These are phyloP conservation scores for Empis stercorea DNA, from an alignment of 2,888 invertebrate species.

Conservation along the genomic window DNA sequence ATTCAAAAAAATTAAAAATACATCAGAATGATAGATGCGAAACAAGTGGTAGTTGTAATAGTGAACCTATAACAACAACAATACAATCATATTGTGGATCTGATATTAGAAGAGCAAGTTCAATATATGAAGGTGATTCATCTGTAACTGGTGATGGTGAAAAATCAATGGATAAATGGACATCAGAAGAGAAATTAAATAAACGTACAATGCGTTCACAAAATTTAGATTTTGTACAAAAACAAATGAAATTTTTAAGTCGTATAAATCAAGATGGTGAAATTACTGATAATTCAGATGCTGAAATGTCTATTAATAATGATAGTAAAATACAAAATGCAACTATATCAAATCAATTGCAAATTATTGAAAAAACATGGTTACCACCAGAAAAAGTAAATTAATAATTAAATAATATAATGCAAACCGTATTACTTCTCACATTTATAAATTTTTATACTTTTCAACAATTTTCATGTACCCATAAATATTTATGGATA, in stretches of 20 bases:
- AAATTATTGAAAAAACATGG: conserved; percentile 14
- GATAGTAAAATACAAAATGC: conserved; percentile 2
- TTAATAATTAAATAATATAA: too few relatives aligned
- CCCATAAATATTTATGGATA: too few relatives aligned
- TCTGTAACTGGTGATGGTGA: background rate
- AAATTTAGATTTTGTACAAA: conserved; percentile 49
- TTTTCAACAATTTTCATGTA: too few relatives aligned
- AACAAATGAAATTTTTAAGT: conserved; percentile 47
- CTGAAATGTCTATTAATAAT: conserved; percentile 15
- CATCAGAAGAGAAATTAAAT: conserved; percentile 9
- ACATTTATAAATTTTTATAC: too few relatives aligned
- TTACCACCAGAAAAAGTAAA: conserved; percentile 26
- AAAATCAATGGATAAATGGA: conserved; percentile 9
- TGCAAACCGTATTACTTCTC: too few relatives aligned
- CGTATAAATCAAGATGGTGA: conserved; percentile 32
- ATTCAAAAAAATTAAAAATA: too few relatives aligned
- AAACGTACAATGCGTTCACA: conserved; percentile 44
- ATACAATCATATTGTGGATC: background rate
- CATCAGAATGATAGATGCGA: too few relatives aligned
- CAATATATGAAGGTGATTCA: background rate
- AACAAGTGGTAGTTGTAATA: too few relatives aligned
- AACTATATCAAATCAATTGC: background rate
- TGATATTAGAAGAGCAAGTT: background rate
- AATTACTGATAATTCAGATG: conserved; percentile 16
- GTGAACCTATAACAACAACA: background rate